A percentile compares a stretch with the other conserved stretches of the same genome.
Evolutionary conservation across 2,113 vertebrate species (phyloP).

Genomic region (Hepsetus odoe): DNA sequence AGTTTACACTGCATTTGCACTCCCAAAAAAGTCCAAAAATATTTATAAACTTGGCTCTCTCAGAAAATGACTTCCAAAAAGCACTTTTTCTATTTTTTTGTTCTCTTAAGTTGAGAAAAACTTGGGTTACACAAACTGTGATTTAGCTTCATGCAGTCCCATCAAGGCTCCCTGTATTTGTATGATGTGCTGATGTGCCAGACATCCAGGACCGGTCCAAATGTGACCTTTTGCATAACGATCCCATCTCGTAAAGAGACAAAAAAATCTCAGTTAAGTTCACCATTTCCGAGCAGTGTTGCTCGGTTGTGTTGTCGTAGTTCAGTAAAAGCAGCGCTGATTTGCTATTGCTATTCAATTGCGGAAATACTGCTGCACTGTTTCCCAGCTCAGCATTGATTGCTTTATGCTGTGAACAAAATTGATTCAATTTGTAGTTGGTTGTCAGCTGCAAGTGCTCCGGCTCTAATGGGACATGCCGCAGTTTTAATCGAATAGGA

Average conservation of each 20-base stretch:
- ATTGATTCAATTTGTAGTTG: conserved; percentile 50
- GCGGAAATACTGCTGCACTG: conserved; percentile 20
- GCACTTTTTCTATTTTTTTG: not conserved
- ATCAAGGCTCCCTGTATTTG: conserved; percentile 43
- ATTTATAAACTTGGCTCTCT: no score
- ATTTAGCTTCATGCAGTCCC: not conserved
- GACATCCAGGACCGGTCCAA: conserved; percentile 55
- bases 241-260: conserved; percentile 64
- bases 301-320: conserved; percentile 17
- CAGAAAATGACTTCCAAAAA: not conserved
- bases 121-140: not conserved
- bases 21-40: not conserved
- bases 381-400: conserved; percentile 39
- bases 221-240: conserved; percentile 61
- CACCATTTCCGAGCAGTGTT: conserved; percentile 51
- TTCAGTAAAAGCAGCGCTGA: conserved; percentile 7
- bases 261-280: conserved; percentile 31
- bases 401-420: conserved; percentile 43
- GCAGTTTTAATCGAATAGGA: conserved; percentile 44
- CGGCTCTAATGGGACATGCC: conserved; percentile 43
- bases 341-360: conserved; percentile 23
- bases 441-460: conserved; percentile 40
- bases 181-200: conserved; percentile 62
- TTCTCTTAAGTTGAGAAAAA: not conserved
- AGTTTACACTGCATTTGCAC: not conserved